Conservation (phyloP, 2,113 vertebrate genomes). For the Herpailurus yagouaroundi region DNA sequence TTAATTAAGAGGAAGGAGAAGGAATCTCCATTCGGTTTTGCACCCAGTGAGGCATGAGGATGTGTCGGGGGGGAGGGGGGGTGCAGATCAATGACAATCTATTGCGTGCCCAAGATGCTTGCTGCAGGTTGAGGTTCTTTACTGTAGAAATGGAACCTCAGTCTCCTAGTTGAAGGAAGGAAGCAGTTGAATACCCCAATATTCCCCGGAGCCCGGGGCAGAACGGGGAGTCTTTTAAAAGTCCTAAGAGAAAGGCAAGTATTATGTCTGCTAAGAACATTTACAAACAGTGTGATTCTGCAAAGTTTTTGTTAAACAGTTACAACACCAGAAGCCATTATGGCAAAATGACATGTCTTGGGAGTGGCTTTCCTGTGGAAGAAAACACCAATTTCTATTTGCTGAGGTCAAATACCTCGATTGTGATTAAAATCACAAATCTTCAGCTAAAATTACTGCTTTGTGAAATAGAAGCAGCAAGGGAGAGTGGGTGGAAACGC, state of each 20-base stretch:
- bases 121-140: background rate
- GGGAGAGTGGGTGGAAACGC: background rate
- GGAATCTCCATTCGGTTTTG: background rate
- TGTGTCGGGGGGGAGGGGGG: rapidly evolving
- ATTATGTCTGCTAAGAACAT: background rate
- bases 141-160: background rate
- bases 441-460: conserved; percentile 18
- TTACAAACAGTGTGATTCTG: background rate
- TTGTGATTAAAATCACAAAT: conserved; percentile 39
- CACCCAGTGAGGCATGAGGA: background rate
- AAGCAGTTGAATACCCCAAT: background rate
- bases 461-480: background rate
- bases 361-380: background rate
- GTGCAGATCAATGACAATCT: background rate
- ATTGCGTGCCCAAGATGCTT: background rate
- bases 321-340: background rate
- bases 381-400: background rate
- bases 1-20: background rate
- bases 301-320: background rate
- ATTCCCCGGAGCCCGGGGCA: background rate
- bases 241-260: background rate
- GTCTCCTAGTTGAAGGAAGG: background rate
- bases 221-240: background rate
- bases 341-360: background rate
- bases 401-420: background rate